These are phyloP conservation scores for Patella ulyssiponensis DNA, from an alignment of 2,888 invertebrate genomes.

Conservation along the genomic window DNA sequence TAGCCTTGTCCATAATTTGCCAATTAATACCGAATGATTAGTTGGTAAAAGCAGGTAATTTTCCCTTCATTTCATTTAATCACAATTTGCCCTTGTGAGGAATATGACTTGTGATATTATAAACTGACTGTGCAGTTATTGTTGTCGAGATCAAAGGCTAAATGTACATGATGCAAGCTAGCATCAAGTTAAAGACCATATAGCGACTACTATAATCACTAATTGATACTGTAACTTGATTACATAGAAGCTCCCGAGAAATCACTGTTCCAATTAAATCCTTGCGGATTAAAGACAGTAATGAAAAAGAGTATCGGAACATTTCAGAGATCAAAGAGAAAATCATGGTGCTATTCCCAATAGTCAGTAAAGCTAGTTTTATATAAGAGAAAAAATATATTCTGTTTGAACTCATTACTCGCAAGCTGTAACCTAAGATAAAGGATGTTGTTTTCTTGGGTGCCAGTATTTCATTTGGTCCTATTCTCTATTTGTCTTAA, in stretches of 20 bases:
- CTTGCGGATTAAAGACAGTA: conserved; percentile 4
- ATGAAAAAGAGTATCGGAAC: background rate
- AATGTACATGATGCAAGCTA: conserved; percentile 19
- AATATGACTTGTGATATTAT: background rate
- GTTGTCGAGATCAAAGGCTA: conserved; percentile 29
- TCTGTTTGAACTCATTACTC: no score
- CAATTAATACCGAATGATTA: conserved; percentile 21
- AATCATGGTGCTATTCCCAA: no score
- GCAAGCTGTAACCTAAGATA: no score
- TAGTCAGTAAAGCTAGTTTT: no score
- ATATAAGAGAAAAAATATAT: no score
- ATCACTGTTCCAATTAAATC: conserved; percentile 30
- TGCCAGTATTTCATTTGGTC: no score
- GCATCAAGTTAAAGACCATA: conserved; percentile 21
- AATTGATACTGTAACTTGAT: conserved; percentile 34
- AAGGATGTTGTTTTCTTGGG: no score
- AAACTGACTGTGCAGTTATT: conserved; percentile 17
- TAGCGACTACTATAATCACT: conserved; percentile 21
- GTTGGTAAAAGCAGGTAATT: conserved; percentile 22
- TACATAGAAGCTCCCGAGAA: conserved; percentile 26
- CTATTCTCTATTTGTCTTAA: no score
- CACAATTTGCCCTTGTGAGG: background rate
- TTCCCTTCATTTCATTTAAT: conserved; percentile 14
- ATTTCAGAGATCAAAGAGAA: no score
- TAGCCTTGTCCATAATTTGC: conserved; percentile 6